A percentile compares a stretch with the other conserved stretches of the same genome.
Conservation (phyloP, 2,888 invertebrate species). For the Pseudanteris insignis region DNA sequence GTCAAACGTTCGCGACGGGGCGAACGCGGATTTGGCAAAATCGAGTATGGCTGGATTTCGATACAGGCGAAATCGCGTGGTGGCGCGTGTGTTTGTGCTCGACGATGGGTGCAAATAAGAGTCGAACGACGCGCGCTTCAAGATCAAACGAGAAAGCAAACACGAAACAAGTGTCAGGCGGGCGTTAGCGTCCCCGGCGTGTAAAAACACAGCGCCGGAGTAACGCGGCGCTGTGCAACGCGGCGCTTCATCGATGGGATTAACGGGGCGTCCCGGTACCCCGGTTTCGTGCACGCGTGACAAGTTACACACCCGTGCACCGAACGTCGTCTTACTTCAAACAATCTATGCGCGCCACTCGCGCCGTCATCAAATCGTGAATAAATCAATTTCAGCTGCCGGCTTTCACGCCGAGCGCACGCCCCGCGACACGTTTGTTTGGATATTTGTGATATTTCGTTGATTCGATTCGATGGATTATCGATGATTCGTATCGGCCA, state of each 20-base stretch:
- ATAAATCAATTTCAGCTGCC: constrained; percentile 32
- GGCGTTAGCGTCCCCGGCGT: constrained; percentile 55
- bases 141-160: constrained; percentile 66
- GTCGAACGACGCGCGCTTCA: constrained; percentile 47
- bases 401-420: constrained; percentile 15
- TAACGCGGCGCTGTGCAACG: constrained; percentile 51
- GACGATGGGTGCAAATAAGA: constrained; percentile 46
- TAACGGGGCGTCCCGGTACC: constrained; percentile 60
- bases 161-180: constrained; percentile 62
- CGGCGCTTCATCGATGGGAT: constrained; percentile 63
- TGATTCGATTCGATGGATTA: too few species aligned
- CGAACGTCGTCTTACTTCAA: constrained; percentile 32
- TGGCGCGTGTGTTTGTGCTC: constrained; percentile 38
- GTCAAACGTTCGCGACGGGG: constrained; percentile 32
- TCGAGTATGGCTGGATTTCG: constrained; percentile 40
- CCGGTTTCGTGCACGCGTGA: constrained; percentile 26
- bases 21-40: constrained; percentile 41
- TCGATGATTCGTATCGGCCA: too few species aligned
- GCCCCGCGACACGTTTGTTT: constrained; percentile 9
- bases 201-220: constrained; percentile 60
- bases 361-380: constrained; percentile 27
- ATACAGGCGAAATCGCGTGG: constrained; percentile 34
- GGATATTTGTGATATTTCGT: constrained; percentile 6
- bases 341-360: constrained; percentile 25
- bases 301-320: constrained; percentile 29